Percentiles rank a stretch among this genome's conserved stretches.
phyloP scores from a whole-genome alignment of 2,888 invertebrate species.

The Frankliniella intonsa region DNA sequence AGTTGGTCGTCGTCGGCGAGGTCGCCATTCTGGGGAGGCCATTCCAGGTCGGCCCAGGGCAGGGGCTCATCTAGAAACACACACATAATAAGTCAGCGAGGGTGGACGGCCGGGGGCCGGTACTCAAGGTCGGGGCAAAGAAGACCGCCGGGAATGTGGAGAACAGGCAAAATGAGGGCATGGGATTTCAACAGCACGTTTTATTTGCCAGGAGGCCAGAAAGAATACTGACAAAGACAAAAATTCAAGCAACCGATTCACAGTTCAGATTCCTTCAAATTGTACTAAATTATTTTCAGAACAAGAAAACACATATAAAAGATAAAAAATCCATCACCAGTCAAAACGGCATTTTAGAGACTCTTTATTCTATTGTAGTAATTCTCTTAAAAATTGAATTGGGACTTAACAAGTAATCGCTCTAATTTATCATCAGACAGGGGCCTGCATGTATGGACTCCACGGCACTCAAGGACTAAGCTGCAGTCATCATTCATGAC shows the following conservation, averaged over 20 bases:
- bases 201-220: too few relatives aligned
- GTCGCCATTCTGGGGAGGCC: background rate
- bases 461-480: background rate
- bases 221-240: too few relatives aligned
- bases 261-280: too few relatives aligned
- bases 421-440: background rate
- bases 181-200: too few relatives aligned
- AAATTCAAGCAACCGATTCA: too few relatives aligned
- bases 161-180: background rate
- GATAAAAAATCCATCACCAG: too few relatives aligned
- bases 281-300: too few relatives aligned
- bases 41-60: constrained; percentile 2
- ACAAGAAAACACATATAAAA: too few relatives aligned
- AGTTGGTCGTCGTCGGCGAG: background rate
- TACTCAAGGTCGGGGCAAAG: background rate
- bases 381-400: background rate
- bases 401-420: background rate
- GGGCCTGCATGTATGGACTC: background rate
- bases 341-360: too few relatives aligned
- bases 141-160: background rate
- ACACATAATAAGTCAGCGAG: background rate
- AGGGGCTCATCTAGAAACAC: background rate
- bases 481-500: background rate
- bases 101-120: background rate
- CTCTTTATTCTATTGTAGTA: too few relatives aligned